A percentile compares a stretch with the other conserved stretches of the same genome.
phyloP scores from a whole-genome alignment of 2,113 vertebrate species.

The Cariama cristata region DNA sequence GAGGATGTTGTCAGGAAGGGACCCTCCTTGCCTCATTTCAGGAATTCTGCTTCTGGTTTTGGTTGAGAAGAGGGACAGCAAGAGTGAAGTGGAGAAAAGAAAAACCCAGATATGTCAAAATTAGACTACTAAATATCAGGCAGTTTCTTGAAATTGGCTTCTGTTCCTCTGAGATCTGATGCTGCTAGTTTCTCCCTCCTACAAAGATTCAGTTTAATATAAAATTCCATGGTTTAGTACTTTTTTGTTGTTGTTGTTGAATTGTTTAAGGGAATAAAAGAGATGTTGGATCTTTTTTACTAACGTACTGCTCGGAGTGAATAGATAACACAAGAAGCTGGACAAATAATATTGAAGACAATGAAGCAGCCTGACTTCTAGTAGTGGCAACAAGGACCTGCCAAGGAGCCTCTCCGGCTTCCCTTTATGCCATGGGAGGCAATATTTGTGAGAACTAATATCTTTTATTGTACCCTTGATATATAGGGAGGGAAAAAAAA shows the following conservation, averaged over 20 bases:
- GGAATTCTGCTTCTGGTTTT: not conserved
- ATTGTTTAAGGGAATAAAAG: not conserved
- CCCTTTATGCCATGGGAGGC: not conserved
- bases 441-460: not conserved
- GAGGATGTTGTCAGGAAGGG: not conserved
- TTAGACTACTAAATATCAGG: not conserved
- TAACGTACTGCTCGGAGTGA: not conserved
- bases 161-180: not conserved
- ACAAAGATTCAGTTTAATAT: not conserved
- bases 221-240: accelerated
- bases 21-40: not conserved
- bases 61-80: not conserved
- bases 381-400: not conserved
- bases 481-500: accelerated
- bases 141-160: not conserved
- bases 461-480: not conserved
- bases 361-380: not conserved
- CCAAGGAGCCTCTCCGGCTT: not conserved
- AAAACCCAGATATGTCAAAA: not conserved
- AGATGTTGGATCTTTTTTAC: no score
- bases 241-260: not conserved
- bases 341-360: not conserved
- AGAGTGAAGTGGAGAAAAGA: not conserved
- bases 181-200: not conserved
- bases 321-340: not conserved